These are phyloP conservation scores for mouse (Mus musculus) DNA, from an alignment of 2,113 vertebrate species.

Conservation along the genomic window GRCm39 chr6:41180001-41180500, in stretches of 20 bases:
- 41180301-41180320: neutral
- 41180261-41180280: too few relatives aligned
- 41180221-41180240: too few relatives aligned
- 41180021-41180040: neutral
- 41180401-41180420: neutral
- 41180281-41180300: too few relatives aligned
- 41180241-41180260: too few relatives aligned
- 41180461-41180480: neutral
- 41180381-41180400: neutral
- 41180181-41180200: accelerated
- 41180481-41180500: neutral
- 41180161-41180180: neutral
- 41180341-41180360: accelerated
- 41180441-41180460: neutral
- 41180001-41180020: conserved; percentile 44
- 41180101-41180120: neutral
- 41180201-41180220: neutral
- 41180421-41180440: neutral
- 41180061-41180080: neutral
- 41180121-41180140: neutral
- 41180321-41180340: neutral
- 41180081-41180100: neutral
- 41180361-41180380: neutral
- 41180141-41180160: neutral
- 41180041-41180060: accelerated